A percentile compares a stretch with the other conserved stretches of the same genome.
phyloP scores from a whole-genome alignment of 1,140 invertebrate species.

The Metopolophium dirhodum region DNA sequence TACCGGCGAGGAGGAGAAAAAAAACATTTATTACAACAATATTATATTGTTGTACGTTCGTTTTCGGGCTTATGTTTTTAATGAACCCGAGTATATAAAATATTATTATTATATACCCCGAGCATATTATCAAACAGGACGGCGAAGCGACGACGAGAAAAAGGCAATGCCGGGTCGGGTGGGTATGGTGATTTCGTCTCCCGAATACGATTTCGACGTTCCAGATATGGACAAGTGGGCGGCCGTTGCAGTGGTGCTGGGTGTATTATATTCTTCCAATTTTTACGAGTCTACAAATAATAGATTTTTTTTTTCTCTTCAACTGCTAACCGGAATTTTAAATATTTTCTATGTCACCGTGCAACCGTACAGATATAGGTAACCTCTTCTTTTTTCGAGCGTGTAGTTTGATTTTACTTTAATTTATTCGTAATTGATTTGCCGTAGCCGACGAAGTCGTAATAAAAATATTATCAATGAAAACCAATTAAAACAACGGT shows the following conservation, averaged over 20 bases:
- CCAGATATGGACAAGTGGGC: not conserved
- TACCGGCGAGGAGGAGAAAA: not conserved
- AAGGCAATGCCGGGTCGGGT: not conserved
- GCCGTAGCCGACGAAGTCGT: not conserved
- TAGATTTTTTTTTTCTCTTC: not conserved
- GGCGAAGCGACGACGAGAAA: not conserved
- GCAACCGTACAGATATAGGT: not conserved
- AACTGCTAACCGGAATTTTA: not conserved
- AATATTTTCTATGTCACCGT: not conserved
- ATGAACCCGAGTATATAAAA: slow-evolving; percentile 33
- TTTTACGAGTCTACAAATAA: not conserved
- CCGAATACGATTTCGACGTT: not conserved
- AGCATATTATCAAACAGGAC: slow-evolving; percentile 42
- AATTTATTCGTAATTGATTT: slow-evolving; percentile 19
- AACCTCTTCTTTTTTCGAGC: not conserved
- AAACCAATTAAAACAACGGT: not conserved
- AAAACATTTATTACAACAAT: not conserved
- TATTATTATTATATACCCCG: not conserved
- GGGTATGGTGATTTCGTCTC: not conserved
- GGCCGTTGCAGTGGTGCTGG: not conserved
- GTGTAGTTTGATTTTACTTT: not conserved
- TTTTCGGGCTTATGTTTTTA: slow-evolving; percentile 42
- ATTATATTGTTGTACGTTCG: slow-evolving; percentile 26
- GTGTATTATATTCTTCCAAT: not conserved
- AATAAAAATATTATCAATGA: slow-evolving; percentile 4